These are phyloP conservation scores for Toxostoma redivivum DNA, from an alignment of 2,113 vertebrate species.

Conservation along the genomic window DNA sequence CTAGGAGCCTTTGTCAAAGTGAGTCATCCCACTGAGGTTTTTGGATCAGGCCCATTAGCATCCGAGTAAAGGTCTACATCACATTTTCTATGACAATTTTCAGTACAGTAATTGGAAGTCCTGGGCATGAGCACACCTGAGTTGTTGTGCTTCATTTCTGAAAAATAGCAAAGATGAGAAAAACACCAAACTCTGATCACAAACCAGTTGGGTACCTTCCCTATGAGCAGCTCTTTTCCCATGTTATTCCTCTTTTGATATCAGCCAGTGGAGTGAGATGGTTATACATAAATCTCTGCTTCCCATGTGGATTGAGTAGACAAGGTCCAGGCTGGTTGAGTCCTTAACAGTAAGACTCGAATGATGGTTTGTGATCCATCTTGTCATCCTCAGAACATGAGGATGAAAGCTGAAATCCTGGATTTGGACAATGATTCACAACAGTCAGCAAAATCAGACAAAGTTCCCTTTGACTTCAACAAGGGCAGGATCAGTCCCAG, in stretches of 20 bases:
- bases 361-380: background rate
- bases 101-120: background rate
- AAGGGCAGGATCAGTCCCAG: background rate
- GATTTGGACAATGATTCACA: background rate
- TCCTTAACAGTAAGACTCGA: background rate
- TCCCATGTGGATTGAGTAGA: background rate
- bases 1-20: background rate
- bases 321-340: background rate
- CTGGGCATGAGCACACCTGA: background rate
- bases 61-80: background rate
- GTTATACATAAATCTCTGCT: background rate
- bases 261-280: background rate
- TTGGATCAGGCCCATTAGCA: background rate
- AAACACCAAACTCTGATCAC: background rate
- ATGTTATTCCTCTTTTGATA: background rate
- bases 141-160: background rate
- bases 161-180: background rate
- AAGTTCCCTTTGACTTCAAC: background rate
- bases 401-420: background rate
- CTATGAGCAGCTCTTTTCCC: background rate
- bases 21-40: background rate
- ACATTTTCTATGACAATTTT: background rate
- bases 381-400: background rate
- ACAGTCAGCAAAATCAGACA: background rate
- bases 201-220: background rate